phyloP scores from a whole-genome alignment of 2,888 invertebrate species.

The Geotrupes spiniger region DNA sequence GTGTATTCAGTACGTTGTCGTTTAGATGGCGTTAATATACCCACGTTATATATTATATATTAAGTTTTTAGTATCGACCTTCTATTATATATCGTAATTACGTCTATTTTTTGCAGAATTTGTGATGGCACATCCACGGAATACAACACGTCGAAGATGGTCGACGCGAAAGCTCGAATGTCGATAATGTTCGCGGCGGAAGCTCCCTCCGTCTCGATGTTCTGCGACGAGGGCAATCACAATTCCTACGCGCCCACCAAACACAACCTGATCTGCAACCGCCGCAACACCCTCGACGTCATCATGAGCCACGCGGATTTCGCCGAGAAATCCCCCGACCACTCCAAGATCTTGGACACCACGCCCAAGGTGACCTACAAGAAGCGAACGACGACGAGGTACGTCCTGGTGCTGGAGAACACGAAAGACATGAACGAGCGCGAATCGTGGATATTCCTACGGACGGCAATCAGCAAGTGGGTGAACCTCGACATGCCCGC shows the following conservation, averaged over 20 bases:
- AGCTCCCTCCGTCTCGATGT: slow-evolving; percentile 55
- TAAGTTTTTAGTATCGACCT: too few relatives aligned
- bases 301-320: slow-evolving; percentile 58
- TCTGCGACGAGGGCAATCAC: slow-evolving; percentile 62
- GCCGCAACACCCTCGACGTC: slow-evolving; percentile 59
- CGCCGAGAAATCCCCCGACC: slow-evolving; percentile 32
- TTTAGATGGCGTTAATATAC: too few relatives aligned
- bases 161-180: slow-evolving; percentile 51
- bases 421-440: slow-evolving; percentile 57
- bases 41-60: too few relatives aligned
- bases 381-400: slow-evolving; percentile 54
- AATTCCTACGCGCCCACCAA: slow-evolving; percentile 63
- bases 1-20: too few relatives aligned
- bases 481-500: slow-evolving; percentile 55
- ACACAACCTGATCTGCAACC: slow-evolving; percentile 62
- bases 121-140: slow-evolving; percentile 32
- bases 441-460: slow-evolving; percentile 60
- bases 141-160: slow-evolving; percentile 48
- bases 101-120: slow-evolving; percentile 38
- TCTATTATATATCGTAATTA: slow-evolving; percentile 15
- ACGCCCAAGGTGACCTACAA: slow-evolving; percentile 54
- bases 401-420: slow-evolving; percentile 58
- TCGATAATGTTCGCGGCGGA: slow-evolving; percentile 57
- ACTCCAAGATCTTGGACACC: slow-evolving; percentile 47
- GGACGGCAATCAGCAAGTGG: slow-evolving; percentile 59